Evolutionary conservation across 2,113 vertebrate species (phyloP), one percentile per base, ranked within the genome.

Genomic region (Oncorhynchus masou): DNA sequence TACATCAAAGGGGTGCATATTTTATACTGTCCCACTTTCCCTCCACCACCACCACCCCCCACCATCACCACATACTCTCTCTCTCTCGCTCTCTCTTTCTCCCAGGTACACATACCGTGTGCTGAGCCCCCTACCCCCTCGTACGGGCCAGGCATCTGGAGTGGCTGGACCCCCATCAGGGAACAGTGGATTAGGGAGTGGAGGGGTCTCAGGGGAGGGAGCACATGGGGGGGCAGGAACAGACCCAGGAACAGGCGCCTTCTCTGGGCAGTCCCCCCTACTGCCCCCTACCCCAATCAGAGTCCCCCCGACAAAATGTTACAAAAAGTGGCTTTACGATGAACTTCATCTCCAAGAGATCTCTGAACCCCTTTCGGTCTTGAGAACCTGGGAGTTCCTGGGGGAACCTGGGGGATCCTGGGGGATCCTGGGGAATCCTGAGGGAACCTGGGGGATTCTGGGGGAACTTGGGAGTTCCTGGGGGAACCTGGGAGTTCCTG

Each of bases 71-170:
- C 31, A n/a, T 59, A 19, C 71, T 4, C 54, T 62, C 6, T 64
- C 6, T 64, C 31, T 64, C 64, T 49, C 74, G 3, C 57, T 27
- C 86, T 90, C 88, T 74, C 65, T 90, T 78, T 72, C 74, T 86
- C 74, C 76, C 90, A 99, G 97, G 92, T 97, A 94, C 85, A 88
- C 93, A 57, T 79, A 96, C 79, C 92, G 93, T 70, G 90, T 92
- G 87, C 79, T 98, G 13, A 93, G 69, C 91, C 72, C 84, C 88
- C 73, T 92, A 94, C 78, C 89, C 91, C 29, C 90, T 94, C 69
- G 68, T 92, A 66, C 91, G 91, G 89, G 96, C 94, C 72, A 94
- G 94, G 84, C 92, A 94, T 75, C 80, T 96, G 78, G 96, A 98
- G 78, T 86, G 87, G 60, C 87, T 95, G 78, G 88, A 94, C 87